Evolutionary conservation across 2,888 invertebrate genomes (phyloP).

Genomic region (Heliconius ethilla): DNA sequence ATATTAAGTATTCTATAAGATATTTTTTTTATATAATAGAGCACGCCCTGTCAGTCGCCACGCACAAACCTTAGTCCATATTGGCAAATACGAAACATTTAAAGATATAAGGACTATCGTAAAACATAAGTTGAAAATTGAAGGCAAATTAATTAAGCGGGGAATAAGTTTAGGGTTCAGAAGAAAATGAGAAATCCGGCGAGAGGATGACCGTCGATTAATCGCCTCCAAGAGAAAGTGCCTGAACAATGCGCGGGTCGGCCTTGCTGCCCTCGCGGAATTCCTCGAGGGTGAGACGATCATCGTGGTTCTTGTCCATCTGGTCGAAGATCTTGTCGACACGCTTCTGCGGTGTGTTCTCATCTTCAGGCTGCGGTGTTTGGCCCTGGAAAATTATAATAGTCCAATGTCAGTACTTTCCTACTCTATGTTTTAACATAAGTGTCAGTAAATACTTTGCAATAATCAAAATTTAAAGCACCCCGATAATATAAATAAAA

Average conservation of each 20-base stretch:
- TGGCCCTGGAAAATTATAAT: constrained; percentile 86
- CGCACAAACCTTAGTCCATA: constrained; percentile 55
- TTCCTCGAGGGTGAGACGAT: constrained; percentile 96
- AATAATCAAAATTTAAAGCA: no score
- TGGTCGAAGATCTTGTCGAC: constrained; percentile 99
- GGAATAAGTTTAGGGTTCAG: constrained; percentile 36
- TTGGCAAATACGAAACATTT: constrained; percentile 58
- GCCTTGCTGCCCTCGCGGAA: constrained; percentile 99
- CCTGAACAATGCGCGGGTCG: constrained; percentile 98
- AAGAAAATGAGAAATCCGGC: constrained; percentile 78
- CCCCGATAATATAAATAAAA: no score
- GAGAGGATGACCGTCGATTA: constrained; percentile 82
- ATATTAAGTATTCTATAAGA: not conserved
- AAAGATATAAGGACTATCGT: not conserved
- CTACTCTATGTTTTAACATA: no score
- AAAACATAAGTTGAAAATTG: not conserved
- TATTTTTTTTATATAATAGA: constrained; percentile 12
- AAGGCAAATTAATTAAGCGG: constrained; percentile 29
- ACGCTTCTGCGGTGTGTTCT: constrained; percentile 96
- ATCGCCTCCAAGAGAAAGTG: constrained; percentile 91
- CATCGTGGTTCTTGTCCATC: constrained; percentile 99
- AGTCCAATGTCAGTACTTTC: not conserved
- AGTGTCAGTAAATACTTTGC: no score
- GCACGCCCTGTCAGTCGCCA: constrained; percentile 45
- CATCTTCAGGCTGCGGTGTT: constrained; percentile 93